Evolutionary conservation across 2,888 invertebrate species (phyloP), one percentile per base, ranked within the genome.

Genomic region (Cantharis nigra): DNA sequence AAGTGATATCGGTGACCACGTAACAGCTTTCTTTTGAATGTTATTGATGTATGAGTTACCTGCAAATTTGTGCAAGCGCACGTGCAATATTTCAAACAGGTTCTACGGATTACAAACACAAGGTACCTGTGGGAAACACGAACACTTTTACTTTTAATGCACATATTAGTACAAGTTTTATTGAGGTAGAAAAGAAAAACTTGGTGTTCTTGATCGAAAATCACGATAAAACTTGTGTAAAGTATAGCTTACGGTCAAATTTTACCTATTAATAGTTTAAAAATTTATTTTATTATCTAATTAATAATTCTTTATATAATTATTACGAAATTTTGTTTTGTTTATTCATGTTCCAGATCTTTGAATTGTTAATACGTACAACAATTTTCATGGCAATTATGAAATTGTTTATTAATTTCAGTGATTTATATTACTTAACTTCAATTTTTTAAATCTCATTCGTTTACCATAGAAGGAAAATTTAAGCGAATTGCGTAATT

Each of bases 131-230:
- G 65, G 65, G 65, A 67, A 67, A 67, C 20, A 23, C n/a, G 23
- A 23, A 20, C 65, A 67, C 65, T 67, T 67, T 67, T 67, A 67
- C 65, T 67, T 67, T 67, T 67, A 67, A 67, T 49, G n/a, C 49
- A 49, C 33, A 30, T 33, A 33, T 33, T 33, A 33, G 33, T 33
- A 33, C 49, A 49, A 49, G 2, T 49, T 49, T 49, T 49, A 49
- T n/a, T 49, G 7, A n/a, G n/a, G 49, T 49, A 49, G 49, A 49
- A 49, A 49, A 49, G 49, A 49, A 49, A 49, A 49, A 49, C n/a
- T n/a, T n/a, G 49, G 7, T 49, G n/a, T 49, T 49, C n/a, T n/a
- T n/a, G 49, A 49, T 49, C 49, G n/a, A 49, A 49, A 49, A 49
- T 0, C 49, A n/a, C 49, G 49, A 49, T 49, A 49, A 49, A 49